Percentiles rank a stretch among this genome's conserved stretches.
Conservation (phyloP, 2,888 invertebrate species). For the Ernsta delagoae region DNA sequence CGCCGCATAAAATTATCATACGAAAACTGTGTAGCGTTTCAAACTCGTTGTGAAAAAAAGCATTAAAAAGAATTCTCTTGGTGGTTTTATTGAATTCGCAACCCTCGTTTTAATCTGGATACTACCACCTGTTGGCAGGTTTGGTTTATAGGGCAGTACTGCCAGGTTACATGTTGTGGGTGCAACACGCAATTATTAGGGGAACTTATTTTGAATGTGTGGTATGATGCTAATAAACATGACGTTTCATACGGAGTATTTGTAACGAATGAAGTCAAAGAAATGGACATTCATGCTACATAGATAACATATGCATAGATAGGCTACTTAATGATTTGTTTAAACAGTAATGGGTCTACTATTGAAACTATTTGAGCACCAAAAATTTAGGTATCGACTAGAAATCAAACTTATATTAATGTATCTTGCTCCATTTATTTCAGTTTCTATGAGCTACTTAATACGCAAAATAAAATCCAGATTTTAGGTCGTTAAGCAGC, state of each 20-base stretch:
- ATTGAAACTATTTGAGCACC: too few relatives aligned
- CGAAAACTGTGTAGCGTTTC: slow-evolving; percentile 4
- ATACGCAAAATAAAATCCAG: too few relatives aligned
- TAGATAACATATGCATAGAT: too few relatives aligned
- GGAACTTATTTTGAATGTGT: slow-evolving; percentile 2
- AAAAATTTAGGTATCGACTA: too few relatives aligned
- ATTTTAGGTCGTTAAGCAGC: too few relatives aligned
- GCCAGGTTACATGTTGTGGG: slow-evolving; percentile 5
- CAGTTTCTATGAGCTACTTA: too few relatives aligned
- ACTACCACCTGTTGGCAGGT: slow-evolving; percentile 44
- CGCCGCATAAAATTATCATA: slow-evolving; percentile 11
- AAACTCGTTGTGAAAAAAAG: not conserved
- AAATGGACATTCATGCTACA: too few relatives aligned
- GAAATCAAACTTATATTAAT: too few relatives aligned
- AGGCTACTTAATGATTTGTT: too few relatives aligned
- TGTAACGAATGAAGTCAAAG: too few relatives aligned
- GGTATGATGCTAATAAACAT: not conserved
- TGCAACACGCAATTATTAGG: not conserved
- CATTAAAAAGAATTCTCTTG: not conserved
- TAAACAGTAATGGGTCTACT: too few relatives aligned
- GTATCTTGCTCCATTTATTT: too few relatives aligned
- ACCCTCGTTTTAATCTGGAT: slow-evolving; percentile 42
- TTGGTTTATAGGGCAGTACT: slow-evolving; percentile 40
- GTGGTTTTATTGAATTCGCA: slow-evolving; percentile 42
- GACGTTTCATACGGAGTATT: not conserved